A percentile compares a stretch with the other conserved stretches of the same genome.
These are phyloP conservation scores for Diplazon laetatorius DNA, from an alignment of 2,888 invertebrate species.

Conservation along the genomic window DNA sequence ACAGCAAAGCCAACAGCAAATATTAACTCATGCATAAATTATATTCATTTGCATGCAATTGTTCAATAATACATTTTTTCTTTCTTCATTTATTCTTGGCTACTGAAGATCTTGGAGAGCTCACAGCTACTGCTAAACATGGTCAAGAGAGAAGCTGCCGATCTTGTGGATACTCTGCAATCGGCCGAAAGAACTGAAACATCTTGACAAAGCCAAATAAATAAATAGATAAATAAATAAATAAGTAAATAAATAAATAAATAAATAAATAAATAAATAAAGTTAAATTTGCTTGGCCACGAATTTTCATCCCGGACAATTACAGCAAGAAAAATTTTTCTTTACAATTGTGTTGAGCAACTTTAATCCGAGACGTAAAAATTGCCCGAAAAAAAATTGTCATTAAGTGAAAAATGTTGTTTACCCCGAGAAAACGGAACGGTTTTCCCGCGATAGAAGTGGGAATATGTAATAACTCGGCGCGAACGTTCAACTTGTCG, in stretches of 20 bases:
- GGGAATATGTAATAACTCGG: slow-evolving; percentile 11
- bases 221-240: background rate
- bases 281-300: background rate
- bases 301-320: too few relatives aligned
- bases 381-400: too few relatives aligned
- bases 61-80: background rate
- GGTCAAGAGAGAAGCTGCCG: slow-evolving; percentile 75
- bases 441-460: background rate
- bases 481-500: slow-evolving; percentile 68
- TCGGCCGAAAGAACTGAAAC: slow-evolving; percentile 54
- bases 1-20: too few relatives aligned
- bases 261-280: too few relatives aligned
- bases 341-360: too few relatives aligned
- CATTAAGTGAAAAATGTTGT: too few relatives aligned
- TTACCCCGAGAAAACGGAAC: background rate
- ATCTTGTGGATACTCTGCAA: slow-evolving; percentile 70
- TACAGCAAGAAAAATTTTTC: background rate
- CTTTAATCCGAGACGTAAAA: too few relatives aligned
- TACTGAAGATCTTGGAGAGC: slow-evolving; percentile 74
- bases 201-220: slow-evolving; percentile 9
- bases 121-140: slow-evolving; percentile 75
- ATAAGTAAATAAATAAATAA: too few relatives aligned
- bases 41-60: too few relatives aligned
- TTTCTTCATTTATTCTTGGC: background rate
- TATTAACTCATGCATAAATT: too few relatives aligned